Evolutionary conservation across 1,140 invertebrate species (phyloP), one percentile per base, ranked within the genome.

Genomic region (Venustaconcha ellipsiformis): DNA sequence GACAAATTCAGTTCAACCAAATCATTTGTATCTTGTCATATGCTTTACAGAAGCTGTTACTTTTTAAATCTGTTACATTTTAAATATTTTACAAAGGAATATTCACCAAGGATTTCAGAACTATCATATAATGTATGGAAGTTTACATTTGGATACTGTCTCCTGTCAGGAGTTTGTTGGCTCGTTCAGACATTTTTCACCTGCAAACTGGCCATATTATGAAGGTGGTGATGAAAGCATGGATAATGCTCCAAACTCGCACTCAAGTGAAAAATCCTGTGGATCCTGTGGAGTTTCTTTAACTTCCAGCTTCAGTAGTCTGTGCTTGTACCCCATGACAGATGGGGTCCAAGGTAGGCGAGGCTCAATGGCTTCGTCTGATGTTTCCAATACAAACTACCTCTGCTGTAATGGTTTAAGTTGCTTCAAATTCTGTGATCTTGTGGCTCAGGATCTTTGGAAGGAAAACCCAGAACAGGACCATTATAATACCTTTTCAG

Each of bases 391-490:
- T n/a, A 71, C 37, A 48, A 48, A 48, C 37, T 48, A 48, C 37
- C 37, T 48, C 37, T 48, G 37, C 2, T 30, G 48, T 11, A 77
- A 77, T 57, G 64, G 68, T 30, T 56, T 72, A 26, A 72, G 57
- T 48, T 20, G 68, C 14, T 77, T 72, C 30, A 65, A 65, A 15
- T 58, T 77, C 14, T 77, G 75, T 68, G 70, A 77, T 55, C 59
- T 59, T 3, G 72, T 82, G n/a, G 78, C 81, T 8, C 65, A 71
- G 12, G 83, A 82, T 17, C 76, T 88, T 60, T 88, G 87, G 87
- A 84, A 83, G 67, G 87, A 87, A 30, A 86, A 88, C 62, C 87
- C 87, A 14, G 86, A 88, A 65, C 79, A 84, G 20, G 87, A 88
- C 66, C 78, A 80, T 20, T 88, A 83, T 75, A 84, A 86, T 68